Percentiles rank a stretch among this genome's conserved stretches.
phyloP scores from a whole-genome alignment of 2,113 vertebrate genomes.

The Eclectus roratus region DNA sequence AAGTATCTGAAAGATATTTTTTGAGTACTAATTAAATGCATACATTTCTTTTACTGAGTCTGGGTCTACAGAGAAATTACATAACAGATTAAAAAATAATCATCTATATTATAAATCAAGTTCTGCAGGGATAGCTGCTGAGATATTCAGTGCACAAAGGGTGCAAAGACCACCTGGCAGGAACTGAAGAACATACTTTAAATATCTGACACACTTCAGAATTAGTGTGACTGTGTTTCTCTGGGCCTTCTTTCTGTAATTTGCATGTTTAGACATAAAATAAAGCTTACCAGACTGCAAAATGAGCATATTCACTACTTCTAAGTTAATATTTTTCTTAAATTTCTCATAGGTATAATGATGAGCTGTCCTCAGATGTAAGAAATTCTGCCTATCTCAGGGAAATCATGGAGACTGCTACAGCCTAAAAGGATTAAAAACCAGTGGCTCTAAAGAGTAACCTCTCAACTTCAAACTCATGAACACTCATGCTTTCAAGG shows the following conservation, averaged over 20 bases:
- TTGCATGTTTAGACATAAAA: neutral
- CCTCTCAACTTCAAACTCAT: neutral
- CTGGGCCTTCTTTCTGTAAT: neutral
- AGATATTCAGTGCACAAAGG: neutral
- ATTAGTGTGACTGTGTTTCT: neutral
- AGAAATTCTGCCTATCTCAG: neutral
- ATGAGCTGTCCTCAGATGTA: neutral
- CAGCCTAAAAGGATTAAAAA: neutral
- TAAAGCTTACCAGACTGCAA: neutral
- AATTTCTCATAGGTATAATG: neutral
- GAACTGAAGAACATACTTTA: neutral
- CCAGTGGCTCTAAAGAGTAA: neutral
- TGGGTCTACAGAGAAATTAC: neutral
- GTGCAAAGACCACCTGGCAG: constrained; percentile 6
- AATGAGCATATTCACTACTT: neutral
- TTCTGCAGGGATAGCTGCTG: neutral
- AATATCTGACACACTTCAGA: neutral
- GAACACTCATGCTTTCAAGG: neutral
- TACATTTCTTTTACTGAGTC: neutral
- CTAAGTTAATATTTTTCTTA: neutral
- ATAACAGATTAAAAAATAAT: neutral
- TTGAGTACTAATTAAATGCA: neutral
- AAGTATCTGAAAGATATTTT: neutral
- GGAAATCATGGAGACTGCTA: neutral
- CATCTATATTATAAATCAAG: neutral